These are phyloP conservation scores for Dryadula phaetusa DNA, from an alignment of 2,888 invertebrate species.

Conservation along the genomic window DNA sequence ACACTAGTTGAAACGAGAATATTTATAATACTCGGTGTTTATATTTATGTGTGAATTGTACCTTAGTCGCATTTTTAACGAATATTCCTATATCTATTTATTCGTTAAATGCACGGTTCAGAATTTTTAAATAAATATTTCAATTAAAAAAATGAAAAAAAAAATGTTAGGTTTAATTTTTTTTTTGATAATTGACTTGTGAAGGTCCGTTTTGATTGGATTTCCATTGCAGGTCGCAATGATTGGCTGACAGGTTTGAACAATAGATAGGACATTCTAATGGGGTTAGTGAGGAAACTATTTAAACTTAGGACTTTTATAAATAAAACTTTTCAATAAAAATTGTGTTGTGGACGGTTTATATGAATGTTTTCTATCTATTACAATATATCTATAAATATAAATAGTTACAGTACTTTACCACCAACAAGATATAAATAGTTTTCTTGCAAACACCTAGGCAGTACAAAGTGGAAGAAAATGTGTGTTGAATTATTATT, in stretches of 20 bases:
- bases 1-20: conserved; percentile 11
- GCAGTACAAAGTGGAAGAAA: conserved; percentile 67
- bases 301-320: conserved; percentile 37
- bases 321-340: conserved; percentile 32
- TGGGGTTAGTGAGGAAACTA: conserved; percentile 48
- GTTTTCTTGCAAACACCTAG: conserved; percentile 59
- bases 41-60: conserved; percentile 1
- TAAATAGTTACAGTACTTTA: conserved; percentile 11
- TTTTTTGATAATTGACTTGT: conserved; percentile 39
- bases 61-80: conserved; percentile 27
- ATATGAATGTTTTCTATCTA: conserved; percentile 28
- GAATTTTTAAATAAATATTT: conserved; percentile 21
- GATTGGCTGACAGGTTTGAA: conserved; percentile 48
- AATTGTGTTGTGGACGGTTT: conserved; percentile 27
- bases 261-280: conserved; percentile 42
- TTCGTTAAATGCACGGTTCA: conserved; percentile 30
- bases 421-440: conserved; percentile 37
- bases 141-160: conserved; percentile 28
- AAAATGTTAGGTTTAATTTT: conserved; percentile 29
- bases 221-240: conserved; percentile 50
- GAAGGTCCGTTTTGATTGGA: conserved; percentile 47
- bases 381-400: conserved; percentile 7
- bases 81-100: conserved; percentile 22
- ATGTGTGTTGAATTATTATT: conserved; percentile 40
- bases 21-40: background rate